Percentiles rank a stretch among this genome's conserved stretches.
Conservation (phyloP, 1,140 invertebrate genomes). For the Aphis gossypii region DNA sequence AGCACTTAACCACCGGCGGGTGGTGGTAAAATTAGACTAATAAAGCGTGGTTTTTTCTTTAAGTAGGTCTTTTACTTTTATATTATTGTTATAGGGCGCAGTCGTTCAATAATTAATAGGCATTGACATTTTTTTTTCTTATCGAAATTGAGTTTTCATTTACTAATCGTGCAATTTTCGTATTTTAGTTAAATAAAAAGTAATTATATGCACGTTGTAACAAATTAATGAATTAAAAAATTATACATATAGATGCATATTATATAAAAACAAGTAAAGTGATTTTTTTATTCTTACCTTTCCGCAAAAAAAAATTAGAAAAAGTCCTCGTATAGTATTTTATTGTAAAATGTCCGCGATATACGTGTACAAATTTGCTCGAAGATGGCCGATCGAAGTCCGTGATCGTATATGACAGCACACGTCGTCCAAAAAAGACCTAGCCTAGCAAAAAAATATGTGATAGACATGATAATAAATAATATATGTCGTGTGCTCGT, state of each 20-base stretch:
- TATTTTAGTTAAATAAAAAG: not conserved
- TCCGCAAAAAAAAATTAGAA: not conserved
- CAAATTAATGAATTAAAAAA: not conserved
- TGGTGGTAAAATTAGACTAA: not conserved
- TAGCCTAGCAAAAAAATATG: not conserved
- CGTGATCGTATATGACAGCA: not conserved
- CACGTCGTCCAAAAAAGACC: not conserved
- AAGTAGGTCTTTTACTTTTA: not conserved
- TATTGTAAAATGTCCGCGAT: not conserved
- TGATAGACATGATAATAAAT: slow-evolving; percentile 39
- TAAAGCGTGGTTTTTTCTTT: not conserved
- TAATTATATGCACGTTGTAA: not conserved
- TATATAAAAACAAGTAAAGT: too few species aligned
- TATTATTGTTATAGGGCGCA: not conserved
- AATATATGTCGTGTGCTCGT: not conserved
- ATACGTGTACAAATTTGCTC: not conserved
- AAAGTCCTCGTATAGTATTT: not conserved
- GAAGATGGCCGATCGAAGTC: not conserved
- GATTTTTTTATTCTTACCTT: too few species aligned
- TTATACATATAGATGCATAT: too few species aligned
- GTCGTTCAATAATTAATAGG: not conserved
- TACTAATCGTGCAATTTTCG: not conserved
- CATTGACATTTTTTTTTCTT: not conserved
- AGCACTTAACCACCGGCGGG: slow-evolving; percentile 14
- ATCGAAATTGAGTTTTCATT: not conserved